Conservation (phyloP, 2,113 vertebrate genomes). For the Drymodes brunneopygia region DNA sequence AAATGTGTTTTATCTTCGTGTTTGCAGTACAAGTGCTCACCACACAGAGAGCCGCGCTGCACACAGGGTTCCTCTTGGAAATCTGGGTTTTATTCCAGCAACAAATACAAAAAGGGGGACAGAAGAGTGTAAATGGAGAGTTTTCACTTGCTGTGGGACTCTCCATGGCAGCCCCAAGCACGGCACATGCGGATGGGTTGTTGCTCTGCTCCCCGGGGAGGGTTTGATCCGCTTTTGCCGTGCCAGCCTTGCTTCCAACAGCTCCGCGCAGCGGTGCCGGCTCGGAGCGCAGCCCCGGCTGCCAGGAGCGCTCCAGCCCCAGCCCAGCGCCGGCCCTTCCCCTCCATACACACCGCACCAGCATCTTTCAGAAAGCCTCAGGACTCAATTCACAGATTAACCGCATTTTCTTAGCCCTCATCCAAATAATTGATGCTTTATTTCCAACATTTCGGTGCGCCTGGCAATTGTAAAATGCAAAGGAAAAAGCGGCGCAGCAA, state of each 20-base stretch:
- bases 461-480: not conserved
- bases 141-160: not conserved
- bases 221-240: not conserved
- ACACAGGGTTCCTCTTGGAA: not conserved
- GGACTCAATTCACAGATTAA: not conserved
- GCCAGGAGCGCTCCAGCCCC: not conserved
- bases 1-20: not conserved
- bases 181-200: accelerated
- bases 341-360: accelerated
- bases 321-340: not conserved
- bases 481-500: not conserved
- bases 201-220: not conserved
- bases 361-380: not conserved
- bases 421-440: not conserved
- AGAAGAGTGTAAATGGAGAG: not conserved
- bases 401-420: not conserved
- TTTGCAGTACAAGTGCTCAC: not conserved
- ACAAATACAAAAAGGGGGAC: not conserved
- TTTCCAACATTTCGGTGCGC: accelerated
- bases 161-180: accelerated
- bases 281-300: not conserved
- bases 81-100: not conserved
- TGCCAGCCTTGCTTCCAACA: not conserved
- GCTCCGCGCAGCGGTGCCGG: constrained; percentile 40
- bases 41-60: accelerated